Evolutionary conservation across 2,113 vertebrate species (phyloP), one percentile per base, ranked within the genome.

Genomic region (Eurypyga helias): DNA sequence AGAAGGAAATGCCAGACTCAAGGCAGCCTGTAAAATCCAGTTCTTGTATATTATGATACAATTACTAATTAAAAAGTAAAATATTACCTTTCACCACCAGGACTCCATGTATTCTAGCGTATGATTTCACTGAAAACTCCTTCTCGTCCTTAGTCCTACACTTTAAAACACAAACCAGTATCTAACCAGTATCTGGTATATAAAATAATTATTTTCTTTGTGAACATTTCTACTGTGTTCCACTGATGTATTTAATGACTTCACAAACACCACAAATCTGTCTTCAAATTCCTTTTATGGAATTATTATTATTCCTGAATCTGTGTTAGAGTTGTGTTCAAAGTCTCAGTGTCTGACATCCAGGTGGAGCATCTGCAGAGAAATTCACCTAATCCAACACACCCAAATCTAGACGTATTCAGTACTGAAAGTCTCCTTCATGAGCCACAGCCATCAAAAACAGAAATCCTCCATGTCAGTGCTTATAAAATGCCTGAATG

Each of bases 381-480:
- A 90, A 83, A 72, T 5, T 54, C 38, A 48, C 24, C 70, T 73
- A 72, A 52, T 33, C 10, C 45, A 61, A 23, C 5, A 12, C 11
- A 70, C 14, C 24, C 25, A 24, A 34, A 12, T 28, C 60, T 31
- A 31, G 34, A 61, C 10, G 41, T 52, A 17, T 20, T 62, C 71
- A 70, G 28, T 13, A 31, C 5, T 6, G 17, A 78, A 95, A 90
- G 34, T 5, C 12, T 65, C 10, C 23, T 84, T 54, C 29, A 41
- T 0, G 3, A 93, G 43, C 34, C 45, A 72, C 0, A 4, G 45
- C n/a, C 58, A 84, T 46, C 49, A 66, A 41, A 92, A 88, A 48
- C 0, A 46, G 34, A 46, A 64, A 89, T 41, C 62, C 23, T 80
- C 18, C 46, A 57, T 29, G 28, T 9, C 1, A 0, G 18, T 70